These are phyloP conservation scores for Altica lythri DNA, from an alignment of 2,888 invertebrate genomes.

Conservation along the genomic window DNA sequence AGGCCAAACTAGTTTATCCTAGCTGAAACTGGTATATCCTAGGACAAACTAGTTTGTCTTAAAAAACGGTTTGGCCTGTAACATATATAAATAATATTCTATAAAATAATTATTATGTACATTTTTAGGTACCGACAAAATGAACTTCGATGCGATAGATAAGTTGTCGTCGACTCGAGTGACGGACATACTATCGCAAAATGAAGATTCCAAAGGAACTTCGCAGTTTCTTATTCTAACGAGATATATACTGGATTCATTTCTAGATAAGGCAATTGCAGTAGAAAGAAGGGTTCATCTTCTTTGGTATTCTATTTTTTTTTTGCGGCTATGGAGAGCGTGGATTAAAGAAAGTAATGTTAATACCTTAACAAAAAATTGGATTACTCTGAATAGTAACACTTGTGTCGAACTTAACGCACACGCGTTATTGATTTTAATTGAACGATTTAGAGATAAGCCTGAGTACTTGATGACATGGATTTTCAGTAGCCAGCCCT, in stretches of 20 bases:
- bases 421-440: slow-evolving; percentile 2
- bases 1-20: too few relatives aligned
- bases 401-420: background rate
- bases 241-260: slow-evolving; percentile 11
- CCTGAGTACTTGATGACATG: slow-evolving; percentile 2
- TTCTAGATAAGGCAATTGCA: slow-evolving; percentile 6
- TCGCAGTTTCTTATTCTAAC: slow-evolving; percentile 1
- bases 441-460: slow-evolving; percentile 2
- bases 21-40: too few relatives aligned
- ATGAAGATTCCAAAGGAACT: background rate
- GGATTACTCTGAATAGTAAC: background rate
- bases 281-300: background rate
- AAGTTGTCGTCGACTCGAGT: background rate
- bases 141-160: background rate
- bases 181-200: slow-evolving; percentile 2
- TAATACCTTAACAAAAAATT: background rate
- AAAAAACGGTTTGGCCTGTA: too few relatives aligned
- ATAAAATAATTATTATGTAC: slow-evolving; percentile 4
- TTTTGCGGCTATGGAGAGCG: slow-evolving; percentile 8
- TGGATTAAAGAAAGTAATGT: slow-evolving; percentile 13
- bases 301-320: slow-evolving; percentile 10
- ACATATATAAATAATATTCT: too few relatives aligned
- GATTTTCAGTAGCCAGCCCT: slow-evolving; percentile 1
- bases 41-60: too few relatives aligned
- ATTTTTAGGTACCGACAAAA: slow-evolving; percentile 1